Conservation (phyloP, 1,140 invertebrate genomes). For the Dendroctonus ponderosae region DNA sequence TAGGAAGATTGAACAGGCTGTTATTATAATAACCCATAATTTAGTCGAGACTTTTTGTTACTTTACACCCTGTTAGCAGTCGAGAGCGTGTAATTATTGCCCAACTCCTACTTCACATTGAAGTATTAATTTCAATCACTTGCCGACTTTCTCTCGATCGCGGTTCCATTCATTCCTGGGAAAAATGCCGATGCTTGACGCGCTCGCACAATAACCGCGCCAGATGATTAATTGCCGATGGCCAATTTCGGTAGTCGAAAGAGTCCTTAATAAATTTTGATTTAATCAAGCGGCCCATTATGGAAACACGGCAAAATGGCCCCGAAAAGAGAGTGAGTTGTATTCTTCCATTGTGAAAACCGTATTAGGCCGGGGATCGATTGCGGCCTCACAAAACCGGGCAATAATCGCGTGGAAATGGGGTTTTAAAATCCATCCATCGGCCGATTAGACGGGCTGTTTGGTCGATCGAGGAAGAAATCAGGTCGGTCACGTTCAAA, state of each 20-base stretch:
- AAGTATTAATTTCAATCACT: too few species aligned
- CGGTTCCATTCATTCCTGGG: too few species aligned
- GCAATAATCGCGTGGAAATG: conserved; percentile 16
- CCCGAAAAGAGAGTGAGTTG: conserved; percentile 4
- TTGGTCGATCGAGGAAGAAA: conserved; percentile 2
- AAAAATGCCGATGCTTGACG: too few species aligned
- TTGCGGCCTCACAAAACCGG: conserved; percentile 4
- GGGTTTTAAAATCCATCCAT: conserved; percentile 5
- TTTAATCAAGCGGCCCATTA: conserved; percentile 15
- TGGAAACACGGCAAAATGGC: background rate
- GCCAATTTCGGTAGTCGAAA: conserved; percentile 6
- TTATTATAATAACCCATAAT: background rate
- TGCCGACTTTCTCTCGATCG: too few species aligned
- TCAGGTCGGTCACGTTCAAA: background rate
- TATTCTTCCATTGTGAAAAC: conserved; percentile 1
- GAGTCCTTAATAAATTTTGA: conserved; percentile 8
- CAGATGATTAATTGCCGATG: conserved; percentile 7
- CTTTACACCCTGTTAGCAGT: conserved; percentile 7
- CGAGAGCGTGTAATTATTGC: background rate
- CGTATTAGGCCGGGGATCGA: conserved; percentile 9
- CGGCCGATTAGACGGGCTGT: background rate
- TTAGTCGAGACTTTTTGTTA: conserved; percentile 1
- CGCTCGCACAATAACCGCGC: too few species aligned
- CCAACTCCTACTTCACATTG: too few species aligned
- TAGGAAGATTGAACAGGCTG: background rate